Evolutionary conservation across 2,888 invertebrate species (phyloP).

Genomic region (Apantesis nais): DNA sequence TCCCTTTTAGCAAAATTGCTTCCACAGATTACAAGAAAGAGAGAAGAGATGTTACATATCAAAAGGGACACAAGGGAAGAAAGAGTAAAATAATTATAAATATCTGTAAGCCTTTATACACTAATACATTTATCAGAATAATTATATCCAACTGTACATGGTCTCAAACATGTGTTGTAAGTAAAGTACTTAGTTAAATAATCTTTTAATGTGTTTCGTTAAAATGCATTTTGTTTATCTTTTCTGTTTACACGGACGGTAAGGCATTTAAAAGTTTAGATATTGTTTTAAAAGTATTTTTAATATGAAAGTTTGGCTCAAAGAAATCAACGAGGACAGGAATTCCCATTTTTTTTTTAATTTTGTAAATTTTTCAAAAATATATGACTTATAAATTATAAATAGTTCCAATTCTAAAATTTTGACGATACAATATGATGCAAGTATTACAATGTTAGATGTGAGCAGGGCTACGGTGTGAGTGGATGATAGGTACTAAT

Average conservation of each 20-base stretch:
- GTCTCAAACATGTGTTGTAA: conserved; percentile 51
- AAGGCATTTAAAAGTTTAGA: conserved; percentile 55
- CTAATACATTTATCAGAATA: conserved; percentile 31
- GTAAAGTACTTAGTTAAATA: conserved; percentile 21
- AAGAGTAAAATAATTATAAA: not conserved
- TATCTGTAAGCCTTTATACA: conserved; percentile 50
- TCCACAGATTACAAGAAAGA: not conserved
- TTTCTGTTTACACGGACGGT: conserved; percentile 62
- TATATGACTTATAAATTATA: conserved; percentile 62
- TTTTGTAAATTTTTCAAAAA: conserved; percentile 75
- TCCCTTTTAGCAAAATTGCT: not conserved
- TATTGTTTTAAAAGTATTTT: conserved; percentile 31
- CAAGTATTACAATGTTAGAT: conserved; percentile 25
- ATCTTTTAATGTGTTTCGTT: conserved; percentile 35
- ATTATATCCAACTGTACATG: conserved; percentile 41
- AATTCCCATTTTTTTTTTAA: conserved; percentile 37
- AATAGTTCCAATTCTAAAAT: conserved; percentile 41
- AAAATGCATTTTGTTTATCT: conserved; percentile 34
- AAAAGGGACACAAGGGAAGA: not conserved
- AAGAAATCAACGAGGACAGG: conserved; percentile 43
- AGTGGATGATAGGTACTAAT: conserved; percentile 57
- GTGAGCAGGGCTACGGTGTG: conserved; percentile 23
- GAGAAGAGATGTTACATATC: not conserved
- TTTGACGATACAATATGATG: conserved; percentile 26
- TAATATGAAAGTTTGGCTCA: conserved; percentile 24